Conservation (phyloP, 1,140 invertebrate species). For the Ceratoteleas bidentatus region DNA sequence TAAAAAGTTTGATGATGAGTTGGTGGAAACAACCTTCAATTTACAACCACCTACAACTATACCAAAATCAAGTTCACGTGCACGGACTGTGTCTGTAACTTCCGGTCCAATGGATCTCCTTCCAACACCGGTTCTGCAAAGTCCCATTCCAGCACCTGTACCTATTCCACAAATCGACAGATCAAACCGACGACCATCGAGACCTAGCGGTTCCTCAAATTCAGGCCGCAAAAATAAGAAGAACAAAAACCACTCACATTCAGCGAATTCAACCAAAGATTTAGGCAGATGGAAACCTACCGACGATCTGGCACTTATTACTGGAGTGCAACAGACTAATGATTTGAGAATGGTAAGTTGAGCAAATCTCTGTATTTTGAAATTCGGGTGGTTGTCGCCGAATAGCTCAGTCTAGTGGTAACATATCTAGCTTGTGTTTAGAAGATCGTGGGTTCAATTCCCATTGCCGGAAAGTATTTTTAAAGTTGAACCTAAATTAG, state of each 20-base stretch:
- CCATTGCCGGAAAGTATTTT: too few relatives aligned
- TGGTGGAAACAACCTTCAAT: slow-evolving; percentile 91
- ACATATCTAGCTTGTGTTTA: too few relatives aligned
- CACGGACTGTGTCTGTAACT: slow-evolving; percentile 80
- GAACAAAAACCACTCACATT: slow-evolving; percentile 79
- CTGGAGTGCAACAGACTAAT: slow-evolving; percentile 94
- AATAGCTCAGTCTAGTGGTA: too few relatives aligned
- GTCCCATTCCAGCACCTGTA: slow-evolving; percentile 75
- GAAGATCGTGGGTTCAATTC: too few relatives aligned
- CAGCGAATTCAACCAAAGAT: slow-evolving; percentile 87
- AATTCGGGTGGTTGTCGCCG: too few relatives aligned
- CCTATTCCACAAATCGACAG: slow-evolving; percentile 74
- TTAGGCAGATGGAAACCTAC: slow-evolving; percentile 97
- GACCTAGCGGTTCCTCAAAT: slow-evolving; percentile 74
- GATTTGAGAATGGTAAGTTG: slow-evolving; percentile 78
- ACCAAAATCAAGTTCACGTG: slow-evolving; percentile 82
- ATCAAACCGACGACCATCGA: slow-evolving; percentile 71
- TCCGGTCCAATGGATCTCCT: slow-evolving; percentile 77
- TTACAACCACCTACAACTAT: slow-evolving; percentile 85
- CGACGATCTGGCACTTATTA: slow-evolving; percentile 96
- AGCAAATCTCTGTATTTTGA: too few relatives aligned
- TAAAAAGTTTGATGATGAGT: slow-evolving; percentile 97
- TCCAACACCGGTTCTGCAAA: slow-evolving; percentile 76
- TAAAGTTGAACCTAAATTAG: too few relatives aligned
- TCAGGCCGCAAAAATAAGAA: slow-evolving; percentile 79